Base-by-base conservation (phyloP, 2,888 invertebrate genomes). In the Parelbella ahira region DNA sequence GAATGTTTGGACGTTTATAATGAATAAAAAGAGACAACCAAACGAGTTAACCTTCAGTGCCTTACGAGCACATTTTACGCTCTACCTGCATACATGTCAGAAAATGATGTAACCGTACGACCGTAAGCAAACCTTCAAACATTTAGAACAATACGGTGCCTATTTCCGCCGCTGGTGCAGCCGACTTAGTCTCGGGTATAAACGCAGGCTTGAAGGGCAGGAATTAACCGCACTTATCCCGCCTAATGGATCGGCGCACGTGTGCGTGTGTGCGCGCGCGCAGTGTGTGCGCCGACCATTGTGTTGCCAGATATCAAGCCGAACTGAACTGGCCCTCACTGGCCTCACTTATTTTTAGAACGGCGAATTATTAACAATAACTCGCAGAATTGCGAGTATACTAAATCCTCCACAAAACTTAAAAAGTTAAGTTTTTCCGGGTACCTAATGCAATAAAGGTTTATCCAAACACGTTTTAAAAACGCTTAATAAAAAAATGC, bases 171-270 rank as follows among this genome's bases (percentile, higher is more conserved):
- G 58, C 68, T 68, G 58, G 53, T 42, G 49, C 50, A n/a, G n/a
- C n/a, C n/a, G n/a, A 58, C 49, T 55, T 68, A 58, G 51, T 77
- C 71, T 67, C 59, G 58, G 53, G 56, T 61, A 56, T 53, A 48
- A 48, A 57, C 56, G 62, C 63, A 63, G 56, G 49, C 57, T 68
- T 65, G 62, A 63, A 73, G 63, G 68, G 69, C 68, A 63, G 63
- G 71, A 81, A 83, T 84, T 79, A 84, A 70, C 79, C 64, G 73
- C 77, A 82, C 75, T 83, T 84, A 84, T 80, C 75, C 75, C 65
- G 66, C 75, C 73, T 83, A 82, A 83, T 82, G 67, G 78, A 73
- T 60, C 49, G 39, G 48, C 42, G 50, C 49, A 50, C 45, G 50
- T 58, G 66, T 68, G 29, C 19, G 12, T 30, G 29, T 47, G 34